Evolutionary conservation across 2,113 vertebrate genomes (phyloP).

Genomic region (Thryonomys swinderianus): DNA sequence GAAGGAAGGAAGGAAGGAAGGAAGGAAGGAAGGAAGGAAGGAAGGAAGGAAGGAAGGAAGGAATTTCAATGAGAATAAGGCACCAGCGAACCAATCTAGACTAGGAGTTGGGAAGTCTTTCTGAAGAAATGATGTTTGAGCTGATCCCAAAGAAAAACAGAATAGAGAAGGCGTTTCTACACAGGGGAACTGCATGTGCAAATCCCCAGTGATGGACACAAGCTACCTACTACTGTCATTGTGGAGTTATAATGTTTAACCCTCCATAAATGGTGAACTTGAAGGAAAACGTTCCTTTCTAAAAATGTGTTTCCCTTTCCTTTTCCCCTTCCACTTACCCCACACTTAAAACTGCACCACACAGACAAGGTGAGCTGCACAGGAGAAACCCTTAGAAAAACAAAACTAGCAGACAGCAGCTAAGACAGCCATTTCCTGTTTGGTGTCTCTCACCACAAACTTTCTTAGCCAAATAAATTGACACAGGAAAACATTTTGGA

Average conservation of each 20-base stretch:
- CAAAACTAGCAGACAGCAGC: conserved; percentile 52
- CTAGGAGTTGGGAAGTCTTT: not conserved
- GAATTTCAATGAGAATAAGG: not conserved
- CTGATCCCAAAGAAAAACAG: not conserved
- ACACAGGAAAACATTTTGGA: conserved; percentile 71
- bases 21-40: too few relatives aligned
- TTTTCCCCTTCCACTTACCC: conserved; percentile 62
- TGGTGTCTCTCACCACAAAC: conserved; percentile 63
- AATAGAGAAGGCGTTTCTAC: not conserved
- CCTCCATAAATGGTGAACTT: conserved; percentile 63
- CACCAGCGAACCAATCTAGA: not conserved
- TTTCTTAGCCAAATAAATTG: conserved; percentile 69
- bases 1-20: too few relatives aligned
- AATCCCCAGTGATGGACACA: not conserved
- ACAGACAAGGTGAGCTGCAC: conserved; percentile 6
- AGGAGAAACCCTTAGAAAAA: conserved; percentile 68
- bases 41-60: not conserved
- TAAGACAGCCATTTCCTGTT: conserved; percentile 76
- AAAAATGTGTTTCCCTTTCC: conserved; percentile 78
- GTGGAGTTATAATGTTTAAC: not conserved
- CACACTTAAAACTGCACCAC: not conserved
- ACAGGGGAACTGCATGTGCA: not conserved
- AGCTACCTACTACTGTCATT: not conserved
- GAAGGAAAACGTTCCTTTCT: conserved; percentile 64
- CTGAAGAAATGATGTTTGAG: not conserved